Conservation (phyloP, 2,797 vertebrate genomes). For the Carapus acus region DNA sequence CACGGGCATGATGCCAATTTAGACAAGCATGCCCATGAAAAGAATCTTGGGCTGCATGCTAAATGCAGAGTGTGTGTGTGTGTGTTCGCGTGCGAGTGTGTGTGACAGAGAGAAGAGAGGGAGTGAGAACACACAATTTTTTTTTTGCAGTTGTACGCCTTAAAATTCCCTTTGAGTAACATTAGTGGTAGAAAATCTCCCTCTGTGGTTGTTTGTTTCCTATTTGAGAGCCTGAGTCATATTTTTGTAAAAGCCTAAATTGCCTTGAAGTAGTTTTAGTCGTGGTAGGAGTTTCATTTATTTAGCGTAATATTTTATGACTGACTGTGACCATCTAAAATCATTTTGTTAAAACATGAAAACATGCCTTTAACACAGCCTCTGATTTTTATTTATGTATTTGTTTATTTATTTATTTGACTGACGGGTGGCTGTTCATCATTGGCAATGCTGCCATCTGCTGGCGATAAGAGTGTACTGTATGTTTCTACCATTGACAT, state of each 20-base stretch:
- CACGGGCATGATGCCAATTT: constrained; percentile 72
- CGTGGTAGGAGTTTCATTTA: too few species aligned
- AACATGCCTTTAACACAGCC: too few species aligned
- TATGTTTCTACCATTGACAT: constrained; percentile 5
- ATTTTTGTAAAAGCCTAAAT: too few species aligned
- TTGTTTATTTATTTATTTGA: too few species aligned
- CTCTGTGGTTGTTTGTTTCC: constrained; percentile 1
- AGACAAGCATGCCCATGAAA: constrained; percentile 65
- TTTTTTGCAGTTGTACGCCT: not conserved
- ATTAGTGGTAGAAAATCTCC: constrained; percentile 3
- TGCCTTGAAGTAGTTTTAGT: too few species aligned
- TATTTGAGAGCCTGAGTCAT: not conserved
- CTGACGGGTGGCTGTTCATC: not conserved
- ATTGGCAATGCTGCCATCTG: constrained; percentile 55
- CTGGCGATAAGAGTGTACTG: constrained; percentile 31
- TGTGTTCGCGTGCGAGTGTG: constrained; percentile 21
- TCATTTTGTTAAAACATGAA: too few species aligned
- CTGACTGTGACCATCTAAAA: too few species aligned
- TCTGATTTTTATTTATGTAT: too few species aligned
- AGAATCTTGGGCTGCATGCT: constrained; percentile 44
- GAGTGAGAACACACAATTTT: constrained; percentile 5
- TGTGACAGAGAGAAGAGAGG: constrained; percentile 6
- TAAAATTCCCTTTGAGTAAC: not conserved
- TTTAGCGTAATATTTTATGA: too few species aligned
- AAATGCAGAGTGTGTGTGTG: constrained; percentile 1